phyloP scores from a whole-genome alignment of 1,140 invertebrate genomes.

The Drosophila nebulosa region DNA sequence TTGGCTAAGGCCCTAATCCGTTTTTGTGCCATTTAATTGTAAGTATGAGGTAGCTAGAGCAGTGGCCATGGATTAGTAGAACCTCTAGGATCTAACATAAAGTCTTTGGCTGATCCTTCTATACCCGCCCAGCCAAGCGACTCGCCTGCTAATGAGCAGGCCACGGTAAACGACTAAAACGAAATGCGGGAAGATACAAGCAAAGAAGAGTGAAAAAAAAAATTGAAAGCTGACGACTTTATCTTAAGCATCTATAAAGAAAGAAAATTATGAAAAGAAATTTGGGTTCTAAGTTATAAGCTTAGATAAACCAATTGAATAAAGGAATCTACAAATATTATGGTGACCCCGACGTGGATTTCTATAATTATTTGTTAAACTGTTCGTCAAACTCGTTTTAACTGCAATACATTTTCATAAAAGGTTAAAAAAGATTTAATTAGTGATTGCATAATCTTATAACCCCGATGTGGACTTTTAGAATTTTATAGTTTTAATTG shows the following conservation, averaged over 20 bases:
- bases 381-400: too few relatives aligned
- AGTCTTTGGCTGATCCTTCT: conserved; percentile 16
- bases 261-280: background rate
- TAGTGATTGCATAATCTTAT: too few relatives aligned
- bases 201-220: background rate
- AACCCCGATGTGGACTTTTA: too few relatives aligned
- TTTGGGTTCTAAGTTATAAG: background rate
- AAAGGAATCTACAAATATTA: background rate
- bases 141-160: conserved; percentile 57
- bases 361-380: too few relatives aligned
- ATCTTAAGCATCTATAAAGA: background rate
- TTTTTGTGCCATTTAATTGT: conserved; percentile 44
- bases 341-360: background rate
- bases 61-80: conserved; percentile 18
- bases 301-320: background rate
- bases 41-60: conserved; percentile 21
- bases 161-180: conserved; percentile 15
- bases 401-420: too few relatives aligned
- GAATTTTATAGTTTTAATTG: too few relatives aligned
- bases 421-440: too few relatives aligned
- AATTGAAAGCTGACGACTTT: background rate
- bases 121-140: conserved; percentile 23
- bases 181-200: background rate
- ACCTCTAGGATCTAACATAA: background rate
- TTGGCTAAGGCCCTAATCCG: conserved; percentile 54